Evolutionary conservation across 2,888 invertebrate genomes (phyloP), one percentile per base, ranked within the genome.

Genomic region (Allacma fusca): DNA sequence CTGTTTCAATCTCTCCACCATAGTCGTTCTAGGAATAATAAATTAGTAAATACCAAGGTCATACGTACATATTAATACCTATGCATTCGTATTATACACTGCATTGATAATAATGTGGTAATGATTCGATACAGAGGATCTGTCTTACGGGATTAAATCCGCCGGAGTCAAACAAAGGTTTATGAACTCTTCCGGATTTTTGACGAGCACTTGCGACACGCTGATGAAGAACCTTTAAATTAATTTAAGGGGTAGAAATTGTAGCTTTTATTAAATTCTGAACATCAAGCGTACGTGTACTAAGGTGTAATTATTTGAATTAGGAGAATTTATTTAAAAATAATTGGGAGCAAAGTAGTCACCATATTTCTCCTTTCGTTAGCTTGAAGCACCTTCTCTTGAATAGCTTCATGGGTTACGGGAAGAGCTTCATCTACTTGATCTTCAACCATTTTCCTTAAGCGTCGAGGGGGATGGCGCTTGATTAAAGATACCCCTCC

Each of bases 321-420:
- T n/a, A n/a, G n/a, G n/a, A n/a, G n/a, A n/a, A n/a, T n/a, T n/a
- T n/a, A n/a, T n/a, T n/a, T n/a, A n/a, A n/a, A n/a, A n/a, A n/a
- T n/a, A n/a, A n/a, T n/a, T n/a, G n/a, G n/a, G n/a, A n/a, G n/a
- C n/a, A n/a, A n/a, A n/a, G n/a, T n/a, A 65, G 13, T 68, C 79
- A 82, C 84, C 79, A 83, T 83, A 67, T 81, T 81, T 80, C 84
- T 79, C 59, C 84, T 68, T 76, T 83, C 78, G 79, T 84, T 84
- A n/a, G 84, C 84, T 62, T 74, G 77, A 43, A 82, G 80, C 13
- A 83, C 84, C 81, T 84, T 84, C 78, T 82, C 83, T 23, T 84
- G 81, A 12, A 84, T 71, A 9, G 78, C 78, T 43, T 82, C 84
- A 28, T 84, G 82, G 1, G 84, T 84, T 16, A 84, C 59, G 23